Evolutionary conservation across 2,888 invertebrate genomes (phyloP).

Genomic region (Sphecodes monilicornis): DNA sequence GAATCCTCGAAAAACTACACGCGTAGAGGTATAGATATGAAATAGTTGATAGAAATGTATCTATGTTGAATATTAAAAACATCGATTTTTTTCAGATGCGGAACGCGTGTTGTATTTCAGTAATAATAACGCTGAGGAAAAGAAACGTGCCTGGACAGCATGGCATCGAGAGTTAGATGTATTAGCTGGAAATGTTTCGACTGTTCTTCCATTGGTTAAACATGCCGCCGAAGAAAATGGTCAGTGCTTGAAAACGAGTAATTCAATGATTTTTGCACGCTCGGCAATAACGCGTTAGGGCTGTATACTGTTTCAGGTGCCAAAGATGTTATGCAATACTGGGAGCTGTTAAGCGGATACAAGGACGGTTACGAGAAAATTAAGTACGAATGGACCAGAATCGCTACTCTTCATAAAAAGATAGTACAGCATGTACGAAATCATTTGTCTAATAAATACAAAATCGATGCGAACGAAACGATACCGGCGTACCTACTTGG

Average conservation of each 20-base stretch:
- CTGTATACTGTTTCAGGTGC: slow-evolving; percentile 64
- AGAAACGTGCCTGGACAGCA: slow-evolving; percentile 73
- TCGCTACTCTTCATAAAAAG: slow-evolving; percentile 72
- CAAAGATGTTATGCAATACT: slow-evolving; percentile 72
- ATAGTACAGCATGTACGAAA: slow-evolving; percentile 71
- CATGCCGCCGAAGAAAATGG: slow-evolving; percentile 79
- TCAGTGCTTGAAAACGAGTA: slow-evolving; percentile 45
- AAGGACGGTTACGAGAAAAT: slow-evolving; percentile 73
- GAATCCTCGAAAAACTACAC: slow-evolving; percentile 59
- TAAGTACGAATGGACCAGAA: slow-evolving; percentile 69
- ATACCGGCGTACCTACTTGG: slow-evolving; percentile 79
- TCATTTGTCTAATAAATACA: slow-evolving; percentile 74
- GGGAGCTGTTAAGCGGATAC: slow-evolving; percentile 79
- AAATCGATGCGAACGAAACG: slow-evolving; percentile 64
- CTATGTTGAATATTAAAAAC: background rate
- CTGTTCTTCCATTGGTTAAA: slow-evolving; percentile 68
- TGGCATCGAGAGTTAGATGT: slow-evolving; percentile 76
- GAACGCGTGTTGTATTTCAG: slow-evolving; percentile 73
- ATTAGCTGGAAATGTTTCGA: slow-evolving; percentile 72
- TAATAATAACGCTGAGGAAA: slow-evolving; percentile 64
- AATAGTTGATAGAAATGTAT: background rate
- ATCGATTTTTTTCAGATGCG: slow-evolving; percentile 67
- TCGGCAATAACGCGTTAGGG: background rate
- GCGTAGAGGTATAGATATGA: slow-evolving; percentile 70
- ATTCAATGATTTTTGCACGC: background rate